A percentile compares a stretch with the other conserved stretches of the same genome.
Conservation (phyloP, 1,140 invertebrate species). For the Lepeophtheirus salmonis region DNA sequence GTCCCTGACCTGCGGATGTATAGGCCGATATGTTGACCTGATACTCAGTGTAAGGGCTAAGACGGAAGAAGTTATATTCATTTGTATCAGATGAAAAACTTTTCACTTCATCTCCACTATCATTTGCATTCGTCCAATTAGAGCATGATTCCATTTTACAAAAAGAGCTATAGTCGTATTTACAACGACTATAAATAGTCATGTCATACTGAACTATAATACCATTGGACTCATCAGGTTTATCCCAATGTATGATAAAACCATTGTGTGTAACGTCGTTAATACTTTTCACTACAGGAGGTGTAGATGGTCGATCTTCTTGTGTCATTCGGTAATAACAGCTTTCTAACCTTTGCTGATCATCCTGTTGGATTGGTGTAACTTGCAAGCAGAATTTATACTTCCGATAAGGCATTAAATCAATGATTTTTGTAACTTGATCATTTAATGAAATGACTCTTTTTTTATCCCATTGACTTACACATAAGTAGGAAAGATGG, state of each 20-base stretch:
- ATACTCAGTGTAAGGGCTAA: neutral
- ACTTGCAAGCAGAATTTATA: neutral
- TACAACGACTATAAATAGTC: neutral
- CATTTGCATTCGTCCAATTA: neutral
- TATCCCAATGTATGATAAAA: neutral
- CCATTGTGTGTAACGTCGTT: neutral
- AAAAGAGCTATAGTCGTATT: neutral
- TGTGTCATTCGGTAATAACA: neutral
- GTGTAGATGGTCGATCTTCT: neutral
- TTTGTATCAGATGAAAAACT: neutral
- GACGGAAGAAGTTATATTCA: neutral
- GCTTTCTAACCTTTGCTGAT: neutral
- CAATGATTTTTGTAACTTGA: neutral
- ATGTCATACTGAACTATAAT: neutral
- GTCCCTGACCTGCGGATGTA: neutral
- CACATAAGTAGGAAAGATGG: neutral
- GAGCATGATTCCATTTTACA: neutral
- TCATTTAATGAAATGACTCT: neutral
- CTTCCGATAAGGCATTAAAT: neutral
- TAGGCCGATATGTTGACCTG: neutral
- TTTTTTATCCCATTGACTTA: neutral
- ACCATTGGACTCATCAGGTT: neutral
- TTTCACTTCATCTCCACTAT: too few relatives aligned
- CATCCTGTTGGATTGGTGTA: neutral
- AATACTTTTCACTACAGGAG: neutral